Base-by-base conservation (phyloP, 2,797 vertebrate genomes). In the Knipowitschia caucasica region DNA sequence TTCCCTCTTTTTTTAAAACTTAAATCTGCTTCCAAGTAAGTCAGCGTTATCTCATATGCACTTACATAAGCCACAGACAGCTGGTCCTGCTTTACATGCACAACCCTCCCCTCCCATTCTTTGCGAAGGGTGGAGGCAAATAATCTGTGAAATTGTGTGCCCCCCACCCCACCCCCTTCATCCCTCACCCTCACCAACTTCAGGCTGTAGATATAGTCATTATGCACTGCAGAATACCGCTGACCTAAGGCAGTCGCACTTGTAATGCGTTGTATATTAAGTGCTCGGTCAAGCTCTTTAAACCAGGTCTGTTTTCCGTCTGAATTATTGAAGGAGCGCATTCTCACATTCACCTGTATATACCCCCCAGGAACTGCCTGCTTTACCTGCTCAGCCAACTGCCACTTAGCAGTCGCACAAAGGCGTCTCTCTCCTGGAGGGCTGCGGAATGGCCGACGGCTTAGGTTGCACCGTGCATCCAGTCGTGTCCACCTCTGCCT, bases 241-340 rank as follows among this genome's bases (percentile, higher is more conserved):
- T 17, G 40, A 17, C 45, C 61, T 35, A 21, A 0, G 20, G 62
- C 42, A 55, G 57, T 65, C 71, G 78, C 17, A 44, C 5, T 26
- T 27, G 43, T 59, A 58, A 67, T 53, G 54, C 21, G 11, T 36
- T 53, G 46, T 54, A 57, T 68, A 65, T 73, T 70, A 78, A 75
- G 68, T 56, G 54, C 40, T 54, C 45, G 10, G 36, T 56, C 15
- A 39, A 33, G 59, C 62, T 73, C 66, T 82, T 81, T 78, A 77
- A 84, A 78, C 74, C 69, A 54, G 0, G 30, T 54, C 67, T 56
- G 73, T 75, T 86, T 88, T 88, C 86, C 82, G 78, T 81, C 65
- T 88, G 77, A 89, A 89, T 91, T 86, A 89, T 89, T 89, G 69
- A 89, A 82, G 46, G 34, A 33, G 47, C 64, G 55, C 68, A 53